These are phyloP conservation scores for Schizopygopsis malacanthus DNA, from an alignment of 2,797 vertebrate genomes.

Conservation along the genomic window DNA sequence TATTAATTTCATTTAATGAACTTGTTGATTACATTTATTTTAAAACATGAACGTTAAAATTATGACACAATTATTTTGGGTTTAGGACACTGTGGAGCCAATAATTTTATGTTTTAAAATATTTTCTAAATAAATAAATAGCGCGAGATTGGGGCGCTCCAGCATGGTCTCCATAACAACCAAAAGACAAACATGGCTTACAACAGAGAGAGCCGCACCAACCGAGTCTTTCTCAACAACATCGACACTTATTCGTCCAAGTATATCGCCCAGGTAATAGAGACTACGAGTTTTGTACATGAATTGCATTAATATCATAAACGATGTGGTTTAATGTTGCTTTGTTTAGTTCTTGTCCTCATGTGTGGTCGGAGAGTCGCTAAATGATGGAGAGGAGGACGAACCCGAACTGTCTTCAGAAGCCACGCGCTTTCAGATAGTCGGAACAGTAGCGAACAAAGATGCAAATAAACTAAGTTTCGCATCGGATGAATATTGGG, in stretches of 20 bases:
- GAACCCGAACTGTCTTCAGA: slow-evolving; percentile 34
- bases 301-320: no score
- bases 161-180: slow-evolving; percentile 44
- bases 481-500: slow-evolving; percentile 78
- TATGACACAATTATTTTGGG: no score
- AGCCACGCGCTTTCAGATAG: slow-evolving; percentile 79
- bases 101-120: background rate
- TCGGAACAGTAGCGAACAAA: slow-evolving; percentile 80
- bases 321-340: background rate
- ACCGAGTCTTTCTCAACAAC: slow-evolving; percentile 86
- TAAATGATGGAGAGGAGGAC: slow-evolving; percentile 73
- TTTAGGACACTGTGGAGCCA: background rate
- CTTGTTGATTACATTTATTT: background rate
- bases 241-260: slow-evolving; percentile 85
- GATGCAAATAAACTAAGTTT: slow-evolving; percentile 62
- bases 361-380: slow-evolving; percentile 66
- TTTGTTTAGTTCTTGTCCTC: slow-evolving; percentile 82
- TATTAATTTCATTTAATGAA: background rate
- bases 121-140: background rate
- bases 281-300: no score
- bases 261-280: slow-evolving; percentile 85
- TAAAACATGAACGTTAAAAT: background rate
- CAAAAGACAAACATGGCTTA: slow-evolving; percentile 67
- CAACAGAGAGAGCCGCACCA: slow-evolving; percentile 50
- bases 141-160: background rate